Base-by-base conservation (phyloP, 1,140 invertebrate species). In the Matsumurasca onukii region DNA sequence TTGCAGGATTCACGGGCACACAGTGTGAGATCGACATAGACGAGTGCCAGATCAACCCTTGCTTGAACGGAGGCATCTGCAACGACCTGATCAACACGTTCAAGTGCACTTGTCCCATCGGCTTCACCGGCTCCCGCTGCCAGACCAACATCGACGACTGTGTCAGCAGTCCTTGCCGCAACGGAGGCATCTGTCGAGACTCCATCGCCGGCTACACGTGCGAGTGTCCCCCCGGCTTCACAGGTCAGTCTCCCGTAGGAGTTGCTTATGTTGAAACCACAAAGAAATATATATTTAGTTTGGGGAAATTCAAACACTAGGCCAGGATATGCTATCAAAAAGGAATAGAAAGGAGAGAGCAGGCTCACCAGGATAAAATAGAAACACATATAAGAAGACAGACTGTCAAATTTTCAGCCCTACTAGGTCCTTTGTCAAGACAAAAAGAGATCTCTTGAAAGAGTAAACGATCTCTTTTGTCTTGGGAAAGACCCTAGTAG, bases 71-170 rank as follows among this genome's bases (percentile, higher is more conserved):
- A 13, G 93, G 92, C 12, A 85, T 87, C 5, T 96, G 93, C 78
- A 89, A 89, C 57, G 93, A 96, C 77, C 84, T 91, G 76, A 92
- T 95, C 78, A 94, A 95, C 72, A 88, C 89, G 0, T 97, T 94
- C 77, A 88, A 89, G 63, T 96, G 94, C 78, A 88, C 86, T 5
- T 95, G 93, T 77, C 88, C 91, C 0, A 85, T 90, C 71, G 93
- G 94, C 29, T 96, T 95, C 76, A 91, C 91, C 0, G 93, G 93
- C 0, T 85, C 87, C 0, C 85, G 92, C 29, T 95, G 93, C 76
- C 91, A 96, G 77, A 90, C 88, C 34, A 95, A 96, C 78, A 94
- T 95, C 71, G 93, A 97, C 76, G 94, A 97, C 74, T 97, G 94
- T 77, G 86, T 89, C 0, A 91, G 89, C 0, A 89, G 86, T 52